Base-by-base conservation (phyloP, 30 jellyfish, hydroid and myxozoan species). In the Aurelia aurita complex sp. Pacific region DNA sequence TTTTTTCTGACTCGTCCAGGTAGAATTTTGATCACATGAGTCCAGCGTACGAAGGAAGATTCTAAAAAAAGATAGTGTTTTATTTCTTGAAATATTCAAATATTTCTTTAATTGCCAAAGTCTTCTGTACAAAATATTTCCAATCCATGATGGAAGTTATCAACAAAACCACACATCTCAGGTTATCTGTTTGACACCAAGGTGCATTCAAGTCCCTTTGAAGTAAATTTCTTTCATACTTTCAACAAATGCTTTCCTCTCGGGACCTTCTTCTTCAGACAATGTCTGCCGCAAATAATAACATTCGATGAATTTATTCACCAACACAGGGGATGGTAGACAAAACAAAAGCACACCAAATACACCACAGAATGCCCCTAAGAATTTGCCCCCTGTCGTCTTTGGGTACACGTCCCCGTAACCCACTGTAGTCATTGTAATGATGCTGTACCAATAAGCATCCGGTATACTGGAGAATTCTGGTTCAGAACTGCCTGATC, bases 391-490 rank as follows among this genome's bases (percentile, higher is more conserved):
- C 12, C 69, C 79, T 13, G 42, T 33, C 9, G 98, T 77, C 72
- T 87, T 64, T 64, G 98, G 98, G 64, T 72, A 88, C 46, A 92
- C 89, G 69, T 92, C 98, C 18, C 98, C 98, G 57, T 92, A 92
- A 42, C 98, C 98, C 14, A 92, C 96, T 12, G 91, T 96, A 32
- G 98, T 92, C 85, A 83, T 88, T 23, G 98, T 86, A 12, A 92
- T 92, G 55, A 85, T 77, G 33, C 90, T 80, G 78, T 92, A 92
- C 98, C 98, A 92, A 33, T 80, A 66, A 1, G 98, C 29, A 53
- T 85, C 98, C 23, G 96, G 96, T 11, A 92, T 87, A 54, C 98
- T 92, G 19, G 33, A 15, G 35, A 92, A 92, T 14, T 42, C 73
- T 18, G 81, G 2, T 33, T 17, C 67, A 13, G 74, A 32, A 4